Evolutionary conservation across 1,140 invertebrate genomes (phyloP), one percentile per base, ranked within the genome.

Genomic region (Dendrolimus punctatus): DNA sequence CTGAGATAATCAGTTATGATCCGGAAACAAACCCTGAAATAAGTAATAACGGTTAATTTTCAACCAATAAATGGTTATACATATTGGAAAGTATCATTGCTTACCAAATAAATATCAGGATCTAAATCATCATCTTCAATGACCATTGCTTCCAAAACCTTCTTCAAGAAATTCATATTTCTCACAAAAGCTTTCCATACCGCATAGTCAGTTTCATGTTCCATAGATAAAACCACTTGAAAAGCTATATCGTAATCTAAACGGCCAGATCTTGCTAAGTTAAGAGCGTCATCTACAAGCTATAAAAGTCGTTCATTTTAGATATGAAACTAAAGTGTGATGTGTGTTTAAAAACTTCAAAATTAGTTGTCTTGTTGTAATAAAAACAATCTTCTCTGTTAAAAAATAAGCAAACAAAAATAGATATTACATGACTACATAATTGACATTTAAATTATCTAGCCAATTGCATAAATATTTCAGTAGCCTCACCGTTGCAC

Each of bases 201-300:
- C 7, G 91, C 79, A 53, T 91, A 91, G 41, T 92, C 87, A 3
- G 73, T 88, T 75, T 94, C 93, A 9, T 89, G 85, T 55, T 88
- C 79, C 61, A 94, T 79, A 50, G 92, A 90, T 5, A 88, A 67
- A 0, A 89, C 86, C 4, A 92, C 68, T 6, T 87, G 64, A 2
- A 94, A 71, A 2, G 91, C 88, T n/a, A 81, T 77, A 0, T 76
- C 68, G 51, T 92, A 91, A n/a, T 74, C 58, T 0, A 89, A 46
- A 6, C 60, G 58, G 38, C 81, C 78, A 45, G 85, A 74, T 63
- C 89, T 76, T 4, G 89, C 90, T 49, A 90, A 64, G 64, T 93
- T 93, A 9, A 95, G 88, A 5, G 92, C 81, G 85, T 97, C 95
- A 62, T 96, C 94, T 1, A 96, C 81, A 2, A 96, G 67, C 60